Base-by-base conservation (phyloP, 1,140 invertebrate genomes). In the Mylabris phalerata region DNA sequence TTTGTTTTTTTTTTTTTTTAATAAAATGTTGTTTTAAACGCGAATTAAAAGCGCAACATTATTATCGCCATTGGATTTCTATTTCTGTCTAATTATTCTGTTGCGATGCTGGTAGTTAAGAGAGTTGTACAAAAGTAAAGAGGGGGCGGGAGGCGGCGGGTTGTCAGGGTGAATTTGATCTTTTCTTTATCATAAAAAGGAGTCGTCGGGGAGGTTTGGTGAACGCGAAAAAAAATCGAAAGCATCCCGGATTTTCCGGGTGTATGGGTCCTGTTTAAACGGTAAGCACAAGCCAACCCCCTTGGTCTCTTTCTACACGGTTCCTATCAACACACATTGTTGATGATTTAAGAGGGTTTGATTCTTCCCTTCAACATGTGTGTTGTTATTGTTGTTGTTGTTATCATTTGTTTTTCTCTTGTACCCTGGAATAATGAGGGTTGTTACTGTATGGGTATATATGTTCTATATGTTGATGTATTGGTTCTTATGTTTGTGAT, bases 351-450 rank as follows among this genome's bases (percentile, higher is more conserved):
- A 32, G 32, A 7, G 32, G 32, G 7, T 32, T 4, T 7, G 32
- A 32, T 32, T 32, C 32, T 4, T 4, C 32, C 32, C 32, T 32
- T 32, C 32, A 32, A 7, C 32, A 32, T 32, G 32, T 32, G 32
- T 32, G 32, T 32, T 32, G 32, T 32, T 54, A 52, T 59, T 61
- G 59, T 55, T 61, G 59, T 55, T 61, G 57, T 63, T 63, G 47
- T 63, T 57, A 60, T 63, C 59, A 55, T 64, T 64, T 59, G 45
- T 56, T 61, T 45, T 41, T 42, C 48, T 54, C 9, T 26, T 43
- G 50, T 52, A 26, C 39, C 50, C 41, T 10, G 40, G 13, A 44
- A 52, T 44, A 52, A 46, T 27, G 51, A 54, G 46, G 45, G 13
- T 27, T 50, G n/a, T 11, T 1, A 5, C 4, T 11, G 27, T 50